Evolutionary conservation across 2,888 invertebrate species (phyloP).

Genomic region (Ethmia dodecea): DNA sequence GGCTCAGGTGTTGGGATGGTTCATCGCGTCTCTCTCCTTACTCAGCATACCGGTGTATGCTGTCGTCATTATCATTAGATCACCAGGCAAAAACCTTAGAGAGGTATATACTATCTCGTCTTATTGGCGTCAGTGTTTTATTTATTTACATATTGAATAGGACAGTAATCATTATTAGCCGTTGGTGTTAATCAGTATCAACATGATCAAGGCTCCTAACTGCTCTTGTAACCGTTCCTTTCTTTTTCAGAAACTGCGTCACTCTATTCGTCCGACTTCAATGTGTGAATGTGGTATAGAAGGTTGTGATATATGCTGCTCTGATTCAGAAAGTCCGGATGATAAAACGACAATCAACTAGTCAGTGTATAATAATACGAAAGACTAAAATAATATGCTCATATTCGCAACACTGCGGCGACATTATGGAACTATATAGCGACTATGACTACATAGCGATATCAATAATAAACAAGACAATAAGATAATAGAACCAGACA

Average conservation of each 20-base stretch:
- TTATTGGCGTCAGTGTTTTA: too few species aligned
- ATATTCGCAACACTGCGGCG: not conserved
- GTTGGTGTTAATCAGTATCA: too few species aligned
- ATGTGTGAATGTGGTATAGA: slow-evolving; percentile 87
- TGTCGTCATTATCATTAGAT: slow-evolving; percentile 81
- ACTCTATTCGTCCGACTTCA: slow-evolving; percentile 84
- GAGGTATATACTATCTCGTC: too few species aligned
- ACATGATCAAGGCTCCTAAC: too few species aligned
- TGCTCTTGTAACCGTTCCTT: slow-evolving; percentile 5
- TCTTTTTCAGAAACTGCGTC: slow-evolving; percentile 84
- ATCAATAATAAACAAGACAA: slow-evolving; percentile 50
- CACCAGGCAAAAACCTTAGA: slow-evolving; percentile 83
- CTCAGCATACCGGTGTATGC: slow-evolving; percentile 92
- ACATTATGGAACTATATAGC: slow-evolving; percentile 7
- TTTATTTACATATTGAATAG: too few species aligned
- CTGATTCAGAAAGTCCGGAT: slow-evolving; percentile 62
- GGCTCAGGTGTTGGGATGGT: slow-evolving; percentile 93
- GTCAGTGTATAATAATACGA: slow-evolving; percentile 23
- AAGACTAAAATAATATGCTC: not conserved
- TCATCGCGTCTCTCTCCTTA: slow-evolving; percentile 88
- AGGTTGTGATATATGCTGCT: slow-evolving; percentile 82
- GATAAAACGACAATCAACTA: slow-evolving; percentile 64
- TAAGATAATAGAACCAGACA: slow-evolving; percentile 42
- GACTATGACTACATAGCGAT: slow-evolving; percentile 27
- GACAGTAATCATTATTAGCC: too few species aligned